A percentile compares a stretch with the other conserved stretches of the same genome.
Evolutionary conservation across 2,888 invertebrate genomes (phyloP).

Genomic region (Ectobius pallidus): DNA sequence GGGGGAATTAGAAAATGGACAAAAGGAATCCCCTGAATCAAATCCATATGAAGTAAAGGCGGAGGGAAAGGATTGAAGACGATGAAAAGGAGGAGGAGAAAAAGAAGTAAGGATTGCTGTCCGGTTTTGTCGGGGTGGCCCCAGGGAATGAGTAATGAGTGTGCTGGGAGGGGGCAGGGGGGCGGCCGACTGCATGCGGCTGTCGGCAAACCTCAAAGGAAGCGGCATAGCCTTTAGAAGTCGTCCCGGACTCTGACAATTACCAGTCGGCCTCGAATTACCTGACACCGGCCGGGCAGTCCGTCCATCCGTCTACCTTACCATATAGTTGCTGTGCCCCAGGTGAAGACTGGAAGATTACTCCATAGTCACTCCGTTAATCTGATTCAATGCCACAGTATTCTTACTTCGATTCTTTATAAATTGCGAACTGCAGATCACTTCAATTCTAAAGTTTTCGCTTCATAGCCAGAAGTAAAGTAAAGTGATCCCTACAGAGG

Average conservation of each 20-base stretch:
- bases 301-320: neutral
- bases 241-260: constrained; percentile 41
- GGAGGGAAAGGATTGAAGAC: neutral
- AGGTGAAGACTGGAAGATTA: neutral
- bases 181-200: constrained; percentile 14
- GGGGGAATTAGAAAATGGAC: neutral
- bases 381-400: too few species aligned
- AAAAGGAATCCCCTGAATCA: neutral
- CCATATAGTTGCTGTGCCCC: neutral
- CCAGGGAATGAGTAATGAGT: constrained; percentile 4
- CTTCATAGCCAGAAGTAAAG: too few species aligned
- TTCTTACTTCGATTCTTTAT: too few species aligned
- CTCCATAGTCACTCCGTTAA: too few species aligned
- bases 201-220: constrained; percentile 40
- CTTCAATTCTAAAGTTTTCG: too few species aligned
- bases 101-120: neutral
- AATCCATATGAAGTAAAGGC: neutral
- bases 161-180: constrained; percentile 7
- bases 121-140: neutral
- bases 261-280: constrained; percentile 45
- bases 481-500: too few species aligned
- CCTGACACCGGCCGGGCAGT: constrained; percentile 38
- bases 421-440: too few species aligned
- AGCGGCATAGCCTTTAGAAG: constrained; percentile 40
- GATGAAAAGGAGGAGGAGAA: too few species aligned